phyloP scores from a whole-genome alignment of 2,113 vertebrate genomes.

The Anoplopoma fimbria region DNA sequence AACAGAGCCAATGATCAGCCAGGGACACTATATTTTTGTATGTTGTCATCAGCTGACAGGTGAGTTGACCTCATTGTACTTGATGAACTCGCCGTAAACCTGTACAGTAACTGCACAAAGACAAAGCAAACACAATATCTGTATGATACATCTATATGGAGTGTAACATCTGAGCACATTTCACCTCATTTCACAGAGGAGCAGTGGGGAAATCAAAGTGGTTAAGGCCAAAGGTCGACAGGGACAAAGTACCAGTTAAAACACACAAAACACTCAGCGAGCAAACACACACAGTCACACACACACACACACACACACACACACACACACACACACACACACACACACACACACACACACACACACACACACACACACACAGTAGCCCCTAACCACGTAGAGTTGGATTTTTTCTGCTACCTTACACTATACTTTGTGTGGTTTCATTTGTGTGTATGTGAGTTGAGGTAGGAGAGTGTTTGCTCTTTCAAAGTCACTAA shows the following conservation, averaged over 20 bases:
- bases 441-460: not conserved
- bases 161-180: constrained; percentile 9
- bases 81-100: not conserved
- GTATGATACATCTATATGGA: not conserved
- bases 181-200: constrained; percentile 36
- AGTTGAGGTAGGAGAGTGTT: not conserved
- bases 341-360: not conserved
- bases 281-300: not conserved
- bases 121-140: not conserved
- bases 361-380: constrained; percentile 37
- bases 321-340: constrained; percentile 34
- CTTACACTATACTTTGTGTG: not conserved
- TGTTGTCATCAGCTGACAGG: not conserved
- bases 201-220: constrained; percentile 45
- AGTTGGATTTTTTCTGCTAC: not conserved
- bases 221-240: constrained; percentile 59
- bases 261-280: constrained; percentile 51
- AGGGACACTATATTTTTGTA: not conserved
- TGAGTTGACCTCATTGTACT: constrained; percentile 1
- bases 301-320: constrained; percentile 8
- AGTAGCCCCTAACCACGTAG: not conserved
- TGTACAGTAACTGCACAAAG: not conserved
- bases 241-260: constrained; percentile 74
- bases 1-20: not conserved
- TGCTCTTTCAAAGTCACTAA: not conserved